A percentile compares a stretch with the other conserved stretches of the same genome.
Conservation (phyloP, 2,888 invertebrate genomes). For the Melieria crassipennis region DNA sequence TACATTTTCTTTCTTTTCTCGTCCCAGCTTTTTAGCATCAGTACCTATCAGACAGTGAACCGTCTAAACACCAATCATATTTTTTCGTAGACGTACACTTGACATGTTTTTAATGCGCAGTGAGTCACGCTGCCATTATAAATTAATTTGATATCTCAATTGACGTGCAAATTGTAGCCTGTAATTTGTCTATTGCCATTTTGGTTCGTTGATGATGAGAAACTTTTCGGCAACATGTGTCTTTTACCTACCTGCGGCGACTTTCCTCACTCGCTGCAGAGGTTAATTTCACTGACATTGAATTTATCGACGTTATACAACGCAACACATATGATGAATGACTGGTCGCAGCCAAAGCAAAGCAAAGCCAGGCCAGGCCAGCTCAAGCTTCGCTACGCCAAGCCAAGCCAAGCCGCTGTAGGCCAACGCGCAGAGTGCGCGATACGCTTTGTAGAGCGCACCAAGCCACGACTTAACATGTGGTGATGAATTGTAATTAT, state of each 20-base stretch:
- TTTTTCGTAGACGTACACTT: too few relatives aligned
- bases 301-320: conserved; percentile 39
- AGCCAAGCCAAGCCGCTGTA: background rate
- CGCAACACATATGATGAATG: background rate
- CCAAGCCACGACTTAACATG: conserved; percentile 21
- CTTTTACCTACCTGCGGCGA: background rate
- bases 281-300: conserved; percentile 43
- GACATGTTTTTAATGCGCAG: too few relatives aligned
- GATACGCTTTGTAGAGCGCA: background rate
- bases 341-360: background rate
- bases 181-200: background rate
- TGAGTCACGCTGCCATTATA: too few relatives aligned
- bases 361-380: background rate
- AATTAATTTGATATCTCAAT: too few relatives aligned
- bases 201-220: background rate
- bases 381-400: background rate
- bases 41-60: too few relatives aligned
- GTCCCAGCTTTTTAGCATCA: too few relatives aligned
- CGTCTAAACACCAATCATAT: too few relatives aligned
- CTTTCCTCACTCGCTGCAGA: background rate
- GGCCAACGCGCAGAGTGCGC: background rate
- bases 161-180: background rate
- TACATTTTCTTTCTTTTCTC: too few relatives aligned
- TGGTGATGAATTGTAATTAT: conserved; percentile 47
- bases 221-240: background rate